Evolutionary conservation across 2,797 vertebrate genomes (phyloP).

Genomic region (Mallotus villosus): DNA sequence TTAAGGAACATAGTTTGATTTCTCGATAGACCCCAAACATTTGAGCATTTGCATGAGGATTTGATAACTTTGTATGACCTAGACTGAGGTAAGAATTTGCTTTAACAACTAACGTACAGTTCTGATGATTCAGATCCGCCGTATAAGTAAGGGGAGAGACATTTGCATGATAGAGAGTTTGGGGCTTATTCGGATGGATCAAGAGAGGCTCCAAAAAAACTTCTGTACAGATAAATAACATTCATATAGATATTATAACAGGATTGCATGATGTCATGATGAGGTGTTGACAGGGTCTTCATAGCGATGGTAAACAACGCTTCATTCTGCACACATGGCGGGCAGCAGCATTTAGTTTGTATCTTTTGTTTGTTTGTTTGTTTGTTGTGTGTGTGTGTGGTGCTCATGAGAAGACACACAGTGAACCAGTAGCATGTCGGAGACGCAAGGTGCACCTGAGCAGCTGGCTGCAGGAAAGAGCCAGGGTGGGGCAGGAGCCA

Average conservation of each 20-base stretch:
- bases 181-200: neutral
- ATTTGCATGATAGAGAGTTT: neutral
- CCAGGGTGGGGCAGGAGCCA: constrained; percentile 76
- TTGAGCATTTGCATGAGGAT: neutral
- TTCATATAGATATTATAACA: too few species aligned
- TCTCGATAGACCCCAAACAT: neutral
- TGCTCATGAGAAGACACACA: constrained; percentile 54
- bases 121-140: neutral
- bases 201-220: neutral
- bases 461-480: constrained; percentile 84
- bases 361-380: neutral
- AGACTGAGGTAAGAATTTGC: neutral
- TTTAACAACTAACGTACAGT: neutral
- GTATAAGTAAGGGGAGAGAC: neutral
- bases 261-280: neutral
- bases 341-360: neutral
- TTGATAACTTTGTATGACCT: neutral
- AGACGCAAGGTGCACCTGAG: constrained; percentile 82
- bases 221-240: neutral
- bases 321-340: too few species aligned
- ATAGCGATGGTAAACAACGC: neutral
- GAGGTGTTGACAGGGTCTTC: neutral
- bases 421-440: constrained; percentile 78
- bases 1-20: neutral
- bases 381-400: constrained; percentile 14